Conservation (phyloP, 2,888 invertebrate genomes). For the Sesia apiformis region DNA sequence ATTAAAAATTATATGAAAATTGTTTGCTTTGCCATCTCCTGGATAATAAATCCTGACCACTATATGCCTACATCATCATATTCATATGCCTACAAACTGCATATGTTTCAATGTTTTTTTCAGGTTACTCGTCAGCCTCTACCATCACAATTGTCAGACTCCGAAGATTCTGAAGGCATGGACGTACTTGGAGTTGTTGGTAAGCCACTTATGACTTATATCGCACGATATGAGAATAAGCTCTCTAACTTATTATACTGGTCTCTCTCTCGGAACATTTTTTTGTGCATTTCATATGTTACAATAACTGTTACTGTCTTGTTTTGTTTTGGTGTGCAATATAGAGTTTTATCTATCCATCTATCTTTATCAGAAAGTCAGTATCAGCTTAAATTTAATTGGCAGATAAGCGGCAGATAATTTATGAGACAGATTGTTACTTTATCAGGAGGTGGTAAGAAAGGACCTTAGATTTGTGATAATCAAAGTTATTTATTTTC, state of each 20-base stretch:
- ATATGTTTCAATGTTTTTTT: not conserved
- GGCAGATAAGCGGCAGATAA: too few relatives aligned
- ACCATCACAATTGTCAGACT: slow-evolving; percentile 46
- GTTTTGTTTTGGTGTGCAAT: too few relatives aligned
- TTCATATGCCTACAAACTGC: not conserved
- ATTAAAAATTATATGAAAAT: too few relatives aligned
- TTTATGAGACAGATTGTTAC: not conserved
- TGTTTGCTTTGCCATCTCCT: not conserved
- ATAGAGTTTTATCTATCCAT: not conserved
- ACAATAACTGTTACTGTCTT: not conserved
- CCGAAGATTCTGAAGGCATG: slow-evolving; percentile 60
- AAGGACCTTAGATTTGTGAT: not conserved
- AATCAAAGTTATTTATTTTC: not conserved
- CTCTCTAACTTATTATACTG: too few relatives aligned
- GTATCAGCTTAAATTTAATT: not conserved
- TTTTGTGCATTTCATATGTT: not conserved
- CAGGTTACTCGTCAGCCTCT: slow-evolving; percentile 42
- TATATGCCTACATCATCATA: not conserved
- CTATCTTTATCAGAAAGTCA: not conserved
- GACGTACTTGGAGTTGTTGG: slow-evolving; percentile 64
- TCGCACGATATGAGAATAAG: too few relatives aligned
- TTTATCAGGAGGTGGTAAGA: not conserved
- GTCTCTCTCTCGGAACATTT: too few relatives aligned
- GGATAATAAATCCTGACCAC: not conserved
- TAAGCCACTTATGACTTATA: slow-evolving; percentile 17